A percentile compares a stretch with the other conserved stretches of the same genome.
Conservation (phyloP, 2,113 vertebrate genomes). For the Elephas maximus region DNA sequence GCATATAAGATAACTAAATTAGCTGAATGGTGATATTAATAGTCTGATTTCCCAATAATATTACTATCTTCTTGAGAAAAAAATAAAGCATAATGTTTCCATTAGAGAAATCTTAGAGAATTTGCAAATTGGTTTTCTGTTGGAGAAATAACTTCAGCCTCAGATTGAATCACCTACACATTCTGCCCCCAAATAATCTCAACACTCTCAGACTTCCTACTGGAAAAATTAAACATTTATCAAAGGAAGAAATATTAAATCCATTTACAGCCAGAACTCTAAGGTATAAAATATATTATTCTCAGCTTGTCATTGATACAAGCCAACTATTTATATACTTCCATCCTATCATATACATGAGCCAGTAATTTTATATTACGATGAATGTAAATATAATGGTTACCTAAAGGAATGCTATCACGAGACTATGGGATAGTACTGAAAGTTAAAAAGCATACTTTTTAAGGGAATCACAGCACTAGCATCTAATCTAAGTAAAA, state of each 20-base stretch:
- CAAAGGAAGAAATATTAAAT: not conserved
- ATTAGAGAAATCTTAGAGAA: not conserved
- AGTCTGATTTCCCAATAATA: not conserved
- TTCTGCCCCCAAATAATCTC: conserved; percentile 69
- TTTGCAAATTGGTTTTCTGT: not conserved
- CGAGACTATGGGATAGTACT: not conserved
- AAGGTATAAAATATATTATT: conserved; percentile 58
- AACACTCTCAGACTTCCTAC: conserved; percentile 73
- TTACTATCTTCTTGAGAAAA: not conserved
- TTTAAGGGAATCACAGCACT: conserved; percentile 25
- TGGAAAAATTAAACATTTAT: conserved; percentile 61
- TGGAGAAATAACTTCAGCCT: not conserved
- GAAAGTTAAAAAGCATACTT: not conserved
- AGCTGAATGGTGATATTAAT: not conserved
- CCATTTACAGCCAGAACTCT: conserved; percentile 16
- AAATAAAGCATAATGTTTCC: not conserved
- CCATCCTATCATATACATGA: not conserved
- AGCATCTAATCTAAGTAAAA: not conserved
- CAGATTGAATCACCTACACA: conserved; percentile 62
- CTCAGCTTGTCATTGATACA: not conserved
- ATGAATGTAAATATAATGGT: conserved; percentile 4
- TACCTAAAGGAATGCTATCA: not conserved
- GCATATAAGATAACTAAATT: not conserved
- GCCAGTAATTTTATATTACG: not conserved
- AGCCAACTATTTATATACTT: conserved; percentile 58